Base-by-base conservation (phyloP, 2,888 invertebrate genomes). In the Limnephilus lunatus region DNA sequence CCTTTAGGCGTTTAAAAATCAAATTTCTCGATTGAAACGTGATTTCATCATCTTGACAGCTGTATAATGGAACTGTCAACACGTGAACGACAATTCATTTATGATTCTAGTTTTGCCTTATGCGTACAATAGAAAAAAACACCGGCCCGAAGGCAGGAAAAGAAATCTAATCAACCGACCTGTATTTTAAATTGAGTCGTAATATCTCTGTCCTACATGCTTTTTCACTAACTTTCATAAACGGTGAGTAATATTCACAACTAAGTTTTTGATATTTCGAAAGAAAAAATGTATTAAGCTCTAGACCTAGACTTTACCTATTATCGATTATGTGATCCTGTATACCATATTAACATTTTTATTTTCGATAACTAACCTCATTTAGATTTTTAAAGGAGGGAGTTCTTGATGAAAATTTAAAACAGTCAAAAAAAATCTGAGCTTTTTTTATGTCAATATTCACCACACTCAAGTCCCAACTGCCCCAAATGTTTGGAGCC, bases 51-150 rank as follows among this genome's bases (percentile, higher is more conserved):
- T 31, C 25, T 30, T 48, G 86, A 90, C 90, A 81, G 53, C 87
- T 68, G 80, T 81, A 81, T 90, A 92, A 92, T 92, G 88, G 87
- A 90, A 90, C 90, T 90, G 92, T 92, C 92, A 92, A 90, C 92
- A 44, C 32, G 15, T 32, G 35, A 48, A 81, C 86, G 90, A 90
- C 90, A 92, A 90, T 90, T 90, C 90, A 92, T 92, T 92, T 91
- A 82, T 82, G 88, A 48, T 89, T 85, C 83, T 31, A 91, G 80
- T 53, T 53, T 87, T 87, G 87, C 68, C 87, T 19, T 87, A 68
- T 68, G 44, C 86, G 86, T 39, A 39, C 44, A 86, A 30, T 44
- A 14, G 30, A 86, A 86, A 87, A 48, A 87, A 87, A 30, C 53
- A 19, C 15, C 30, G 15, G 68, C 91, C 89, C 83, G 32, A n/a